Evolutionary conservation across 2,797 vertebrate genomes (phyloP).

Genomic region (Vultur gryphus): DNA sequence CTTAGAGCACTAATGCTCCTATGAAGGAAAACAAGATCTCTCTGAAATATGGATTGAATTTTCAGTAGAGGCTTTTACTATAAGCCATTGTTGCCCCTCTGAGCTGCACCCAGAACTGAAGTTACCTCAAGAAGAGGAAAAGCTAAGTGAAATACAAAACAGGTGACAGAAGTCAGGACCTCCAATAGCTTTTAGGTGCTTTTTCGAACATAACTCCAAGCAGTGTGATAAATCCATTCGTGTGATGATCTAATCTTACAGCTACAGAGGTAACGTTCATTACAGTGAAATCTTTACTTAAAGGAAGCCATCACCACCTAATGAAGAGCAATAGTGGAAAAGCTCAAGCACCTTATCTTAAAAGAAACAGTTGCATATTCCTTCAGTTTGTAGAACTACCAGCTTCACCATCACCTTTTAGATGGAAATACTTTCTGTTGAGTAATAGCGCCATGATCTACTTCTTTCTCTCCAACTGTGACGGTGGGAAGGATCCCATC

Average conservation of each 20-base stretch:
- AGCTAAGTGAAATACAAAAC: background rate
- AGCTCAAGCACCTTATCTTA: background rate
- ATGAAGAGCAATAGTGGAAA: background rate
- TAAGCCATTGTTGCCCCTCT: background rate
- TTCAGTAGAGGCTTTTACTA: background rate
- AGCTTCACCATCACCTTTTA: background rate
- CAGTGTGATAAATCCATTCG: background rate
- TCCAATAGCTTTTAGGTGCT: background rate
- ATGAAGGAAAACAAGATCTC: background rate
- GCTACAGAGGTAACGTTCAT: background rate
- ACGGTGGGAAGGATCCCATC: background rate
- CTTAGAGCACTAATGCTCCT: background rate
- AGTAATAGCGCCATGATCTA: background rate
- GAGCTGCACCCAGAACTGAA: background rate
- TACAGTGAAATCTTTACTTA: background rate
- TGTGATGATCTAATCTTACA: background rate
- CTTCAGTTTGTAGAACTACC: background rate
- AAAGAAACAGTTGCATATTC: background rate
- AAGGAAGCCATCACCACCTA: background rate
- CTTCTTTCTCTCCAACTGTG: background rate
- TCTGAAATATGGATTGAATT: background rate
- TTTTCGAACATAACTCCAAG: background rate
- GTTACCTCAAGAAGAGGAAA: background rate
- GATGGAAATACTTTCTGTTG: accelerated
- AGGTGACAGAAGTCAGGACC: background rate